Base-by-base conservation (phyloP, 2,888 invertebrate genomes). In the Leptothorax acervorum region DNA sequence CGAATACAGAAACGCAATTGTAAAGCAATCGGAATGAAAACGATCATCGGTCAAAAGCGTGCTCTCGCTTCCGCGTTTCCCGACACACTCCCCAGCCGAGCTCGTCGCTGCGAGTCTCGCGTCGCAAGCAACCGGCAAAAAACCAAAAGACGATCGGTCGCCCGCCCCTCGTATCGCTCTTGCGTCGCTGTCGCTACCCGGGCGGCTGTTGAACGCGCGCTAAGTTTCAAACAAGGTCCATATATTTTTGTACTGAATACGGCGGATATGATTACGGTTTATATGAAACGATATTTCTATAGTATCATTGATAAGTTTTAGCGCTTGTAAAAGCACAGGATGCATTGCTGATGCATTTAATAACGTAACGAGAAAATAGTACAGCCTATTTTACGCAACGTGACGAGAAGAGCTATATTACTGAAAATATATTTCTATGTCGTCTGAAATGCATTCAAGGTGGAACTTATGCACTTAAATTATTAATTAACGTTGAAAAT, bases 401-500 rank as follows among this genome's bases (percentile, higher is more conserved):
- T 8, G 12, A n/a, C 31, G 1, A 60, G 18, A 60, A 45, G 11
- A 48, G 2, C 35, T 0, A 42, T 65, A 42, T 65, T 45, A 15
- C 0, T 28, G 18, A 15, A 57, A 42, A 57, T 45, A 9, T 45
- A 31, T 62, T 74, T 74, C 18, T 23, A 51, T 23, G 5, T 48
- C n/a, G 3, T 48, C 5, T 35, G 48, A 39, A 75, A 48, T 11
- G n/a, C n/a, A 48, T 35, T 62, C 45, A 31, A 35, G 23, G 28
- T 31, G 31, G 11, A 53, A 31, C 18, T 51, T 51, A 0, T 12
- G 70, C 51, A 51, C 35, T 70, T 28, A 66, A 68, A 48, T 68
- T 55, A 55, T 55, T 55, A 55, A 55, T 55, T 68, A 48, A 66
- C 9, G 9, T 66, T 28, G 18, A 28, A 48, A 65, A 65, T 12